Base-by-base conservation (phyloP, 2,888 invertebrate species). In the Graphium colonna region DNA sequence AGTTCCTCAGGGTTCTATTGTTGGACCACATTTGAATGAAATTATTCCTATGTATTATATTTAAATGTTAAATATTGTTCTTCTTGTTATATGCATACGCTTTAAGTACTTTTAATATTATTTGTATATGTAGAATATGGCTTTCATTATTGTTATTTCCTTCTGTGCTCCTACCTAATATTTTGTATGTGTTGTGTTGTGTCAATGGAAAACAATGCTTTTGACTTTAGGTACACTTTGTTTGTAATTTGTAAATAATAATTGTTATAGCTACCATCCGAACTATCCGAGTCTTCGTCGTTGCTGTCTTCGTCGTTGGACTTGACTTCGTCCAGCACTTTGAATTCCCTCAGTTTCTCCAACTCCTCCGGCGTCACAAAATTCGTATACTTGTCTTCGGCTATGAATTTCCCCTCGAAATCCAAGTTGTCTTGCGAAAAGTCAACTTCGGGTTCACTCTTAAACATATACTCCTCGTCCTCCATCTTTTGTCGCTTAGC, bases 281-380 rank as follows among this genome's bases (percentile, higher is more conserved):
- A 82, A 56, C 75, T 79, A 26, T 65, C 62, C 4, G 68, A 67
- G 28, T 86, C 79, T 4, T 80, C 85, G 43, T 81, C 82, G 5
- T 80, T 79, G 62, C 79, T 83, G 56, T 86, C 84, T 40, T 82
- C 85, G 49, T 88, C 87, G 16, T 86, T 79, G 0, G 82, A 79
- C 58, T 79, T 83, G 2, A 87, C 82, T 62, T 90, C 90, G 55
- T 90, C 90, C 48, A 90, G 62, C 0, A 90, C 83, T 56, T 82
- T 75, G 62, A 88, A 89, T 64, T 90, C 85, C 44, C 76, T 68
- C 3, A 90, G 65, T 48, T 72, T 75, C 28, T 84, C 74, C 38
- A 86, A 39, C 53, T 89, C 86, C 40, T 82, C 81, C 0, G 65
- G 62, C 7, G 67, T 75, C 1, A 83, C 75, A 48, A 69, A 72